Evolutionary conservation across 2,888 invertebrate genomes (phyloP).

Genomic region (Philhelius pedissequus): DNA sequence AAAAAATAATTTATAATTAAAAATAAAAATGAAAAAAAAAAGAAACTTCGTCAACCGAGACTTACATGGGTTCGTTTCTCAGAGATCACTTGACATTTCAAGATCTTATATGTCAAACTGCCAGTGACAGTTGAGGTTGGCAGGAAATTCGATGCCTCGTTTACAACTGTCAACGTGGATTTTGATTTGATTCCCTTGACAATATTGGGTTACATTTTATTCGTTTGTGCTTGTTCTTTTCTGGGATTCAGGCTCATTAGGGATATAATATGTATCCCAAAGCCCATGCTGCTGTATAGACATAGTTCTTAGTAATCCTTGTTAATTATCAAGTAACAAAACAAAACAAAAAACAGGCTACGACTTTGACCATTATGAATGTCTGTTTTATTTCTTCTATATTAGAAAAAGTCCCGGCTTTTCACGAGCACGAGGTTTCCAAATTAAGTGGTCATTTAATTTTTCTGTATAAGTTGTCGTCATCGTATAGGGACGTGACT

Average conservation of each 20-base stretch:
- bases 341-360: neutral
- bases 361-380: neutral
- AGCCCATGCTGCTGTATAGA: neutral
- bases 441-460: slow-evolving; percentile 64
- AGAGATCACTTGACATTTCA: slow-evolving; percentile 41
- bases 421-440: slow-evolving; percentile 25
- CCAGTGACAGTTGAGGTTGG: slow-evolving; percentile 56
- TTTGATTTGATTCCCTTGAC: slow-evolving; percentile 48
- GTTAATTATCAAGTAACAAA: slow-evolving; percentile 22
- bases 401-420: neutral
- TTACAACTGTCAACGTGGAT: slow-evolving; percentile 43
- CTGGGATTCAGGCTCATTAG: slow-evolving; percentile 16
- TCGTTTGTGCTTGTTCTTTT: neutral
- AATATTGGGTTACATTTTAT: slow-evolving; percentile 52
- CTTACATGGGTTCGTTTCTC: slow-evolving; percentile 23
- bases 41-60: slow-evolving; percentile 25
- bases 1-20: slow-evolving; percentile 23
- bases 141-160: slow-evolving; percentile 51
- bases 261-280: neutral
- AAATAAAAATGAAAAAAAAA: neutral
- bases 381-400: slow-evolving; percentile 2
- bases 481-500: slow-evolving; percentile 39
- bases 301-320: slow-evolving; percentile 14
- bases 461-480: slow-evolving; percentile 13
- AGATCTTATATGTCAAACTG: slow-evolving; percentile 53